Percentiles rank a stretch among this genome's conserved stretches.
phyloP scores from a whole-genome alignment of 1,140 invertebrate species.

The Philaenus spumarius region DNA sequence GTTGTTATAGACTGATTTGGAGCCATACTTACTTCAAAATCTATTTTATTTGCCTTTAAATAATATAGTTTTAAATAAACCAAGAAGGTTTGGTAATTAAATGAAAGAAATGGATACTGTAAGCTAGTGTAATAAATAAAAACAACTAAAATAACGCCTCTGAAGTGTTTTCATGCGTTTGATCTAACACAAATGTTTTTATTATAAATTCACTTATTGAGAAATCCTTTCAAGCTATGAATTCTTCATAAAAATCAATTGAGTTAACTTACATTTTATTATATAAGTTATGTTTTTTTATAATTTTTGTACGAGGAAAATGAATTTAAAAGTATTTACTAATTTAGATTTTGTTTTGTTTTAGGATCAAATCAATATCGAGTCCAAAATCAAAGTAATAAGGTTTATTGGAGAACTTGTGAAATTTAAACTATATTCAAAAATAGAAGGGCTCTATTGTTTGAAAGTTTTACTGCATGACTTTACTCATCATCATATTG shows the following conservation, averaged over 20 bases:
- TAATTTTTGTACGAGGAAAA: background rate
- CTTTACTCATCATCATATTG: constrained; percentile 97
- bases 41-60: no score
- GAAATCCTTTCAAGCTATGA: no score
- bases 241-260: background rate
- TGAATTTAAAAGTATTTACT: background rate
- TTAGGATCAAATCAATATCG: constrained; percentile 93
- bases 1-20: no score
- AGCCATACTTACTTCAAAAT: no score
- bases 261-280: background rate
- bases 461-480: constrained; percentile 90
- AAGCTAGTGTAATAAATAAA: no score
- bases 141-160: no score
- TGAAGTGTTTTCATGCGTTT: background rate
- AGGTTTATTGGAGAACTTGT: constrained; percentile 95
- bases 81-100: no score
- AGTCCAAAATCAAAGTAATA: constrained; percentile 96
- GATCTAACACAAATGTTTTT: no score
- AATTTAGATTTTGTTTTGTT: no score
- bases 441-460: constrained; percentile 89
- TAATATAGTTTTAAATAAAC: no score
- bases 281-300: background rate
- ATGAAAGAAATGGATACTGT: no score
- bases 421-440: constrained; percentile 93
- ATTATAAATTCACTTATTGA: no score